These are phyloP conservation scores for Barnardius zonarius DNA, from an alignment of 2,113 vertebrate genomes.

Conservation along the genomic window DNA sequence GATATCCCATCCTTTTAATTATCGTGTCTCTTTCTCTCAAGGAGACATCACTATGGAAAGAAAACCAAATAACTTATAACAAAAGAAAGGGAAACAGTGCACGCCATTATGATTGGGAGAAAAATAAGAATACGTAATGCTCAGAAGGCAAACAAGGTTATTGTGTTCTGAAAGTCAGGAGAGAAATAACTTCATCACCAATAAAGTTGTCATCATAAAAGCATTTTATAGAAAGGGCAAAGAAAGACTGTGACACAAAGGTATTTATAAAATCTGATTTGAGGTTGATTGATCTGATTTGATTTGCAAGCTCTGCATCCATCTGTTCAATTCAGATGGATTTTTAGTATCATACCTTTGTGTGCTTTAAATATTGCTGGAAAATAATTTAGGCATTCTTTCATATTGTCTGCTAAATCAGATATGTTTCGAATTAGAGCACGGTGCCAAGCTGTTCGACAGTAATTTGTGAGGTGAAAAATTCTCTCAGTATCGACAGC, in stretches of 20 bases:
- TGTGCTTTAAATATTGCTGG: neutral
- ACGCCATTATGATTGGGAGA: neutral
- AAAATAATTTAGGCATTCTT: neutral
- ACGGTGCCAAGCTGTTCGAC: neutral
- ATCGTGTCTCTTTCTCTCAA: neutral
- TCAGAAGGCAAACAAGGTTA: neutral
- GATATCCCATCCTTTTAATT: neutral
- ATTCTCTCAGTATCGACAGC: neutral
- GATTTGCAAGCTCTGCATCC: neutral
- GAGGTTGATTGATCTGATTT: neutral
- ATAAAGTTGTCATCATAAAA: neutral
- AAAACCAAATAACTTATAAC: neutral
- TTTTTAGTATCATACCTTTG: neutral
- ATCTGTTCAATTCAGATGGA: neutral
- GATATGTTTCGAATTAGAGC: neutral
- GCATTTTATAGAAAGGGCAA: neutral
- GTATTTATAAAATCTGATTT: neutral
- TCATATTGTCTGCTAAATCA: neutral
- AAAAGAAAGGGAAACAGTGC: neutral
- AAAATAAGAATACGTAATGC: neutral
- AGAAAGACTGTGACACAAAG: neutral
- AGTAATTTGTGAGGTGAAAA: neutral
- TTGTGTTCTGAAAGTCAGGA: neutral
- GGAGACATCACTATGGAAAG: neutral
- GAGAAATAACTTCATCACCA: constrained; percentile 1